Conservation (phyloP, 2,888 invertebrate genomes). For the Volucella bombylans region DNA sequence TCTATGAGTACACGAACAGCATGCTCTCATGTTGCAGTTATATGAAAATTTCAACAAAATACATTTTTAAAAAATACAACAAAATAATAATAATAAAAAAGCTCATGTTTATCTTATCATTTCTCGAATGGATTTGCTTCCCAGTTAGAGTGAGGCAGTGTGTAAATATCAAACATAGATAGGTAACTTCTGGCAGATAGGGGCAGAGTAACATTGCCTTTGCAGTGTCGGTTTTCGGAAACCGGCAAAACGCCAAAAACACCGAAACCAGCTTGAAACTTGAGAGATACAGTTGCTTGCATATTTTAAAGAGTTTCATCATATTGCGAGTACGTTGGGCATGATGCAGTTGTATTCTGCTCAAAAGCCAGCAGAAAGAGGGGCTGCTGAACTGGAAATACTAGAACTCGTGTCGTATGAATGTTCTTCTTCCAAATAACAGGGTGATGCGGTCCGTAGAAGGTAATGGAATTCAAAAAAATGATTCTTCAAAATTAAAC, state of each 20-base stretch:
- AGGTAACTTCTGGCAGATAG: background rate
- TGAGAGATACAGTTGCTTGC: slow-evolving; percentile 62
- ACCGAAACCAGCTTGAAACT: slow-evolving; percentile 55
- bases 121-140: slow-evolving; percentile 33
- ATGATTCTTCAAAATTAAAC: too few species aligned
- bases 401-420: too few species aligned
- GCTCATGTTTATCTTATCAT: slow-evolving; percentile 68
- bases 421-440: too few species aligned
- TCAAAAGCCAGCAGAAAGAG: too few species aligned
- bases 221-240: slow-evolving; percentile 29
- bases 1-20: background rate
- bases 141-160: slow-evolving; percentile 18
- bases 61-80: slow-evolving; percentile 26
- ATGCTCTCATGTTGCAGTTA: slow-evolving; percentile 45
- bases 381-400: too few species aligned
- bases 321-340: slow-evolving; percentile 35
- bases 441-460: too few species aligned
- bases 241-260: slow-evolving; percentile 59
- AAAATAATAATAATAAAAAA: background rate
- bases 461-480: too few species aligned
- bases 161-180: background rate
- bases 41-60: slow-evolving; percentile 48
- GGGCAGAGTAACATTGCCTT: slow-evolving; percentile 15
- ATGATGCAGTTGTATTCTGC: slow-evolving; percentile 60
- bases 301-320: slow-evolving; percentile 66